Evolutionary conservation across 2,888 invertebrate genomes (phyloP).

Genomic region (Phyllotreta striolata): DNA sequence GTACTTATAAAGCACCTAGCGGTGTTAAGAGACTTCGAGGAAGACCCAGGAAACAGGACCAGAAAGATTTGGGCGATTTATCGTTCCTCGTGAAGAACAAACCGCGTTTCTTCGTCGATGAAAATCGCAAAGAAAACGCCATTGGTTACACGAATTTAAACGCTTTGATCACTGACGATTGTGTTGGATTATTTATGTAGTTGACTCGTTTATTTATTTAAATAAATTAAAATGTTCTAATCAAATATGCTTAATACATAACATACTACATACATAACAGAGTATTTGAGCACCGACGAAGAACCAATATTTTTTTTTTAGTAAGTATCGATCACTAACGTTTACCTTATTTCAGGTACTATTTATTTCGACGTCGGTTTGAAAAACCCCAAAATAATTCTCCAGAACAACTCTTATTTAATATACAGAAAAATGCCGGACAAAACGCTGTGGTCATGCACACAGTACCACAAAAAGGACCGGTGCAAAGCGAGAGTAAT

Average conservation of each 20-base stretch:
- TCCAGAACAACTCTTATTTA: conserved; percentile 42
- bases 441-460: conserved; percentile 46
- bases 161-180: not conserved
- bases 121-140: not conserved
- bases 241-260: too few relatives aligned
- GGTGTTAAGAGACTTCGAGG: not conserved
- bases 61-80: too few relatives aligned
- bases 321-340: too few relatives aligned
- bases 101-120: too few relatives aligned
- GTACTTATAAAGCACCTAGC: not conserved
- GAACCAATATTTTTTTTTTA: too few relatives aligned
- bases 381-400: conserved; percentile 47
- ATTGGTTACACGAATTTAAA: not conserved
- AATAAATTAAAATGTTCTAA: too few relatives aligned
- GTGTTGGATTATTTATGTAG: not conserved
- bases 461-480: conserved; percentile 41
- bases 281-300: too few relatives aligned
- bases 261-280: too few relatives aligned
- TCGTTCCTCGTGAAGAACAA: too few relatives aligned
- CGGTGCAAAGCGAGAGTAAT: conserved; percentile 44
- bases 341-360: conserved; percentile 36
- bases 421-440: conserved; percentile 42
- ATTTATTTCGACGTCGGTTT: conserved; percentile 45
- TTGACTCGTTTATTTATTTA: too few relatives aligned
- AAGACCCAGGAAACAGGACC: conserved; percentile 2